phyloP scores from a whole-genome alignment of 2,113 vertebrate genomes.

The Anoplopoma fimbria region DNA sequence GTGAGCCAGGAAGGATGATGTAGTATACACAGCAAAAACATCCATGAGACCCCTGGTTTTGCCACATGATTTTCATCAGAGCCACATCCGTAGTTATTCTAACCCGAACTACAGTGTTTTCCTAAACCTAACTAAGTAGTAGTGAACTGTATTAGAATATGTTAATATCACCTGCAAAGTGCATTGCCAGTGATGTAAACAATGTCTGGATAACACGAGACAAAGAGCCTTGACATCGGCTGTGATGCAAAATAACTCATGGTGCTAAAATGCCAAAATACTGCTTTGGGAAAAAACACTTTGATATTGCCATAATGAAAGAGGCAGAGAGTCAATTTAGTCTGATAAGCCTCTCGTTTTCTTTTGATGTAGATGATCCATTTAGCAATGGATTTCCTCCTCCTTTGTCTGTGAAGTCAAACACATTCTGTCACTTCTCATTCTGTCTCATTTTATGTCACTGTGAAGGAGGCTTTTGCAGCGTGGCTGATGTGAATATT shows the following conservation, averaged over 20 bases:
- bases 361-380: constrained; percentile 58
- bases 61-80: too few relatives aligned
- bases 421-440: constrained; percentile 46
- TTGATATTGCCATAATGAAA: constrained; percentile 48
- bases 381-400: constrained; percentile 53
- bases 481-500: constrained; percentile 2
- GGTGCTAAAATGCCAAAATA: constrained; percentile 26
- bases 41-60: too few relatives aligned
- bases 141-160: background rate
- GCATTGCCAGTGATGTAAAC: background rate
- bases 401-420: constrained; percentile 41
- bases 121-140: background rate
- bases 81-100: too few relatives aligned
- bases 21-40: too few relatives aligned
- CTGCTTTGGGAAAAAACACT: constrained; percentile 10
- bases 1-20: too few relatives aligned
- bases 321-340: constrained; percentile 19
- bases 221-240: background rate
- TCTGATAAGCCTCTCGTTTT: constrained; percentile 27
- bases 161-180: background rate
- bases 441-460: constrained; percentile 35
- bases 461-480: constrained; percentile 16
- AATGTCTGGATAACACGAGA: background rate
- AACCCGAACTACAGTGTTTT: background rate
- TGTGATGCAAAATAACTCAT: constrained; percentile 1